phyloP scores from a whole-genome alignment of 1,140 invertebrate genomes.

The Triops cancriformis region DNA sequence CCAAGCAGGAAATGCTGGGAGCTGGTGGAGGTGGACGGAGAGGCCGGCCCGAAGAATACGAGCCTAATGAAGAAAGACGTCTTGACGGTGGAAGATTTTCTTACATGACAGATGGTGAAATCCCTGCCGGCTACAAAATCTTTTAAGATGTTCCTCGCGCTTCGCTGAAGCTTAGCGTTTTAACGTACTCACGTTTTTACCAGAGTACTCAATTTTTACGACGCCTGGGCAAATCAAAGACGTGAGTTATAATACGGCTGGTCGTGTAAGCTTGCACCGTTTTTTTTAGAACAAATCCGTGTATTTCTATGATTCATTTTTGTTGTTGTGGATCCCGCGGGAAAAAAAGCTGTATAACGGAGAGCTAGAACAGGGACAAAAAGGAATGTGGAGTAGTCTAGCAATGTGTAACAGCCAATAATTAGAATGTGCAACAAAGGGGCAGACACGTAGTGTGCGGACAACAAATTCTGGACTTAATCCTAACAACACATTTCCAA shows the following conservation, averaged over 20 bases:
- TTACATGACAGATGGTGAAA: neutral
- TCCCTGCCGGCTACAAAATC: neutral
- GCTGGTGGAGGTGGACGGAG: neutral
- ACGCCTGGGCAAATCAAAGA: neutral
- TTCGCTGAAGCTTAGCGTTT: too few species aligned
- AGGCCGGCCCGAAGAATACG: neutral
- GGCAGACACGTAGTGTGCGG: neutral
- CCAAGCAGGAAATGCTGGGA: neutral
- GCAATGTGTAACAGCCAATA: neutral
- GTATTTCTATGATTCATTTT: neutral
- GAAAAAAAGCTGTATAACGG: neutral
- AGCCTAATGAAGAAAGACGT: conserved; percentile 1
- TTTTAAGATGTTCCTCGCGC: neutral
- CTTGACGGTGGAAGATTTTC: neutral
- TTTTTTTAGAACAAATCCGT: too few species aligned
- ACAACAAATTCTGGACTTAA: neutral
- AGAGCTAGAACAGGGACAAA: neutral
- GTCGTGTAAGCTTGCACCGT: neutral
- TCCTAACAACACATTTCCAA: neutral
- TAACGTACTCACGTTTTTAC: too few species aligned
- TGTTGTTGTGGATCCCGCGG: neutral
- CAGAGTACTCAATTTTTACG: too few species aligned
- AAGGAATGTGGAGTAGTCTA: neutral
- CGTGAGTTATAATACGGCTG: neutral
- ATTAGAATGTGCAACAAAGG: neutral